Base-by-base conservation (phyloP, 2,797 vertebrate genomes). In the Sus cebifrons region DNA sequence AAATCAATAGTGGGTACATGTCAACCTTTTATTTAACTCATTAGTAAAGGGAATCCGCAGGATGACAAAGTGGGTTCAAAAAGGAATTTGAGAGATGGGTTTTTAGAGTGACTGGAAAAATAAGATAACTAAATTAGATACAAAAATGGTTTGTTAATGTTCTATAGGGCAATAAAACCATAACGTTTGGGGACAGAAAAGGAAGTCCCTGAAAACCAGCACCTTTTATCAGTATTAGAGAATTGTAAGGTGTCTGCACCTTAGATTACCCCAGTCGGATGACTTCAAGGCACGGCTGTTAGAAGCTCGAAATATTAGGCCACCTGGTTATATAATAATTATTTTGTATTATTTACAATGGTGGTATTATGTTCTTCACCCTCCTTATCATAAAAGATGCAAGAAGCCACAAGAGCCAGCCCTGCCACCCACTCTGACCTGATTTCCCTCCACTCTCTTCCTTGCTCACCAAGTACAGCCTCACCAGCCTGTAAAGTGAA, bases 71-170 rank as follows among this genome's bases (percentile, higher is more conserved):
- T 82, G 5, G 29, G 58, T 77, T 89, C 32, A 54, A 85, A 74
- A 82, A 64, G 49, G 60, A 92, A 87, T 20, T 23, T 64, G 73
- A 67, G 52, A 68, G 60, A 71, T 3, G 12, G 44, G 12, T 71
- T 79, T 97, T 96, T 67, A 92, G 0, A 49, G 58, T 14, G n/a
- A 81, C 58, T 44, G n/a, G 56, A 85, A 83, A n/a, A 65, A 44
- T 20, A 71, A 86, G 56, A 64, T 21, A 32, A 71, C 56, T 84
- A 91, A 91, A 67, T 92, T 79, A 83, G 65, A 25, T 36, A 91
- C 32, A 74, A 64, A 96, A 87, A 27, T 10, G 27, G 36, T 32
- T 94, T 49, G 75, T 62, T 94, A 60, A 83, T 62, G 75, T 65
- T n/a, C 54, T 68, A 27, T 7, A 75, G 60, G 40, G 65, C n/a